Percentiles rank a stretch among this genome's conserved stretches.
These are phyloP conservation scores for Daubentonia madagascariensis DNA, from an alignment of 2,113 vertebrate species.

Conservation along the genomic window DNA sequence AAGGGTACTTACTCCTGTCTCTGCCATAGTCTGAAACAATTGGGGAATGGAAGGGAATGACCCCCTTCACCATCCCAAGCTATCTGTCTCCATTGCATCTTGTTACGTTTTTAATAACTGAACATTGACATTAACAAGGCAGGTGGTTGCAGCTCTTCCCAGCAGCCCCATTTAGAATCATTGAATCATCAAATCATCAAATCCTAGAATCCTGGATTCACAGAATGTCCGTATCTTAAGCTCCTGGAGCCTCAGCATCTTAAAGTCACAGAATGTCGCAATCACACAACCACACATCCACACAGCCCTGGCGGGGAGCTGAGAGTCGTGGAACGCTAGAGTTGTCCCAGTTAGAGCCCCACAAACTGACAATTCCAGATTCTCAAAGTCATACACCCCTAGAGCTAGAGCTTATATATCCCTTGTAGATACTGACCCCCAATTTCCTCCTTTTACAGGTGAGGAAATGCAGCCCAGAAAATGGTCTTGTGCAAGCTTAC, in stretches of 20 bases:
- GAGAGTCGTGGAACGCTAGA: background rate
- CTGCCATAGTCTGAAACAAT: background rate
- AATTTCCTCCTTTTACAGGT: conserved; percentile 5
- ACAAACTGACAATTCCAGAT: background rate
- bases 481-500: background rate
- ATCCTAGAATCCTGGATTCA: conserved; percentile 69
- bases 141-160: conserved; percentile 74
- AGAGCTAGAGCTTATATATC: background rate
- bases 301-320: background rate
- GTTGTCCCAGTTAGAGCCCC: background rate
- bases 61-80: background rate
- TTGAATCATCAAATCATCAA: conserved; percentile 72
- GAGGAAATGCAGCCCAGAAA: conserved; percentile 18
- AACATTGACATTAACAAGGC: conserved; percentile 72
- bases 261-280: conserved; percentile 66
- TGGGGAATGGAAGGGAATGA: background rate
- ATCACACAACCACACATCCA: background rate
- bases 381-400: background rate
- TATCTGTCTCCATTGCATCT: conserved; percentile 64
- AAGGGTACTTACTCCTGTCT: background rate
- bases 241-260: conserved; percentile 41
- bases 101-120: conserved; percentile 74
- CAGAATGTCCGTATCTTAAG: conserved; percentile 57
- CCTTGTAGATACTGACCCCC: background rate
- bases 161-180: conserved; percentile 78